Evolutionary conservation across 2,797 vertebrate genomes (phyloP), one percentile per base, ranked within the genome.

Genomic region (Scolopax bukidnonensis): DNA sequence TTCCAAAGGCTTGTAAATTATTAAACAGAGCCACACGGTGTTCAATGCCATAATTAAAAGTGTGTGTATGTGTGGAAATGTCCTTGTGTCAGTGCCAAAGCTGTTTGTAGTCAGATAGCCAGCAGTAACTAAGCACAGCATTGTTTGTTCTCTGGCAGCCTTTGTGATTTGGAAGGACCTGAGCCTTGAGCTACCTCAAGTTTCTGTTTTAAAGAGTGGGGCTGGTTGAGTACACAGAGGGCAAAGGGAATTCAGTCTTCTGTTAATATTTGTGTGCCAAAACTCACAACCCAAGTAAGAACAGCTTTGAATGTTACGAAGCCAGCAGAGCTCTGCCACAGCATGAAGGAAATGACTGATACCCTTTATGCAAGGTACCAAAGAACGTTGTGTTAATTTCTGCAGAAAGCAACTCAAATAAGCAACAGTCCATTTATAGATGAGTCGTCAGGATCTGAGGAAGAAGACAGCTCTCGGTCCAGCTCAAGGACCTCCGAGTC

Each of bases 351-450:
- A 95, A 84, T 73, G 36, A 90, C 73, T 68, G 84, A 82, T 74
- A 78, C 12, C 12, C 70, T 93, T 80, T 65, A 56, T 56, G 36
- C 65, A 85, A 87, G 9, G 5, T 82, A 91, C 83, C 64, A 93
- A 93, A 85, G 67, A 74, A 65, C 56, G 21, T 53, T 93, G 27
- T 94, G 92, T 78, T 96, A 50, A 71, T 95, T 94, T 95, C 90
- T 97, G 86, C 96, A 99, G 99, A 99, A 99, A 97, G 99, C 99
- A 82, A 99, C 99, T 59, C 98, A 99, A 92, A 98, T 99, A 96
- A 99, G 99, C 97, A 99, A 97, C 97, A 98, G 98, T 94, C 98
- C 99, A 0, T 98, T 99, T 95, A 98, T 98, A 7, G 99, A 99
- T 12, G 99, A 99, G 67, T 99, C 98, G 0, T 99, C 99, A 17